Conservation (phyloP, 1,140 invertebrate species). For the Papilio helenus region DNA sequence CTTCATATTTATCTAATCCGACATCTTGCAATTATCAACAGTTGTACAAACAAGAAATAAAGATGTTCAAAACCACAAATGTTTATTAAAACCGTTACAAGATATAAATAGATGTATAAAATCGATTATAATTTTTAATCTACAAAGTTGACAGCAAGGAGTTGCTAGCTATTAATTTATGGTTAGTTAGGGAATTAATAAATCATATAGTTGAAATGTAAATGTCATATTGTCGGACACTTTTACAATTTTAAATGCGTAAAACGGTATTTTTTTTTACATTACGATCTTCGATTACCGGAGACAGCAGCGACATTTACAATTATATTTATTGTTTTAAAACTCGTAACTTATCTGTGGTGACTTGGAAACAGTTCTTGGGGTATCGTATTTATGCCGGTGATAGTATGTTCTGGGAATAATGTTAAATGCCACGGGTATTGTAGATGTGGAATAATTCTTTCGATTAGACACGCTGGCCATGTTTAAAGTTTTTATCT, state of each 20-base stretch:
- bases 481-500: not conserved
- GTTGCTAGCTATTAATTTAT: constrained; percentile 11
- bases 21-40: not conserved
- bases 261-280: not conserved
- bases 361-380: not conserved
- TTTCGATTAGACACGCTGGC: not conserved
- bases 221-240: constrained; percentile 40
- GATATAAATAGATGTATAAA: not conserved
- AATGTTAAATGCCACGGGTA: not conserved
- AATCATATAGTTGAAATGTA: constrained; percentile 47
- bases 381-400: not conserved
- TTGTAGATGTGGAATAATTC: not conserved
- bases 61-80: not conserved
- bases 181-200: not conserved
- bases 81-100: constrained; percentile 4
- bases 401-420: constrained; percentile 2
- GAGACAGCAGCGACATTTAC: constrained; percentile 32
- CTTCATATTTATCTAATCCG: not conserved
- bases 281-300: not conserved
- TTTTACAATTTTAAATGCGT: constrained; percentile 48
- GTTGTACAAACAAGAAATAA: not conserved
- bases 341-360: constrained; percentile 30
- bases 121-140: constrained; percentile 4
- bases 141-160: constrained; percentile 12
- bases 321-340: constrained; percentile 39